Evolutionary conservation across 2,113 vertebrate species (phyloP).

Genomic region (Paracanthobrama guichenoti): DNA sequence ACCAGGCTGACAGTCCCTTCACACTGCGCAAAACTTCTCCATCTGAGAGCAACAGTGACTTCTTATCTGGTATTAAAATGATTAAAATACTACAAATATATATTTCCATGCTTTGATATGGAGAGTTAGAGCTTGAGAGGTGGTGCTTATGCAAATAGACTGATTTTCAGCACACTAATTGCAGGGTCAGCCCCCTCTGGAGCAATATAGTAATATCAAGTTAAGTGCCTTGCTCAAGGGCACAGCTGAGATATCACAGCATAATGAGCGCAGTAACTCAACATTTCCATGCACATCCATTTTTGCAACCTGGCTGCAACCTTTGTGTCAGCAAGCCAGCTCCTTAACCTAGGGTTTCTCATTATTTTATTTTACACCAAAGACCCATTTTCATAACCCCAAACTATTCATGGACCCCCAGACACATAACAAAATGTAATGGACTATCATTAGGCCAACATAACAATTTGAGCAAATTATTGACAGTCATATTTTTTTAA

Average conservation of each 20-base stretch:
- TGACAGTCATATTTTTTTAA: no score
- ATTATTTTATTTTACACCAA: conserved; percentile 21
- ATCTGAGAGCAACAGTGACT: conserved; percentile 69
- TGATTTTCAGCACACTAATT: conserved; percentile 9
- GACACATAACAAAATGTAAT: conserved; percentile 7
- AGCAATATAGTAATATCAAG: conserved; percentile 7
- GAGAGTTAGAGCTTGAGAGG: background rate
- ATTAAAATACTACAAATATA: background rate
- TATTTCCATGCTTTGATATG: background rate
- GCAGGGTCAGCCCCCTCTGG: conserved; percentile 4
- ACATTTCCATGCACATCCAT: background rate
- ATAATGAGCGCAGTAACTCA: conserved; percentile 33
- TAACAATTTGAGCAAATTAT: background rate
- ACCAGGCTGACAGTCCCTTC: conserved; percentile 76
- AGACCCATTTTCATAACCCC: conserved; percentile 11
- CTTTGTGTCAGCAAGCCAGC: conserved; percentile 24
- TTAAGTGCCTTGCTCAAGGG: conserved; percentile 23
- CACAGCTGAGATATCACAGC: conserved; percentile 15
- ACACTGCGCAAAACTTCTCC: conserved; percentile 72
- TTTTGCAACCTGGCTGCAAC: background rate
- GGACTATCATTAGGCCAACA: background rate
- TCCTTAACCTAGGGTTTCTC: conserved; percentile 10
- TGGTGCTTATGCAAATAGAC: conserved; percentile 3
- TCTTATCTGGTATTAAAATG: conserved; percentile 75
- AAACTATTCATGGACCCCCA: conserved; percentile 10